These are phyloP conservation scores for Nesoenas mayeri DNA, from an alignment of 2,113 vertebrate genomes.

Conservation along the genomic window DNA sequence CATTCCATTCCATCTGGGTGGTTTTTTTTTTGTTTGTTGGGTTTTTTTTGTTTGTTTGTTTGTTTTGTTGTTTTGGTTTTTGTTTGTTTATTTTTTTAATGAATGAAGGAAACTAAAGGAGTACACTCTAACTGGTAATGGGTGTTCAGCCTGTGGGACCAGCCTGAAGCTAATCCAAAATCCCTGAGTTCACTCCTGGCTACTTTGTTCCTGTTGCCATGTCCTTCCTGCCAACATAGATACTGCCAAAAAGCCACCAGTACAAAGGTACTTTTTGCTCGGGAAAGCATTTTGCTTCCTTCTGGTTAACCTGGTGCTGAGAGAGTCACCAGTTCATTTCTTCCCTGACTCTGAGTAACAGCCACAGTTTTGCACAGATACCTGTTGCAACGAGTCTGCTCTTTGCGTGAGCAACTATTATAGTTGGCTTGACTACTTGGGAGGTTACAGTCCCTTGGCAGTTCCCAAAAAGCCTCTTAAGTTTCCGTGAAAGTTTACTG, in stretches of 20 bases:
- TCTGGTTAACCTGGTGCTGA: background rate
- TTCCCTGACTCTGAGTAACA: rapidly evolving
- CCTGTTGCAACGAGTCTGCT: background rate
- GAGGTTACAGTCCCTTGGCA: background rate
- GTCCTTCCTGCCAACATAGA: background rate
- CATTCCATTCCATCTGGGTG: background rate
- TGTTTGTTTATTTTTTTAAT: background rate
- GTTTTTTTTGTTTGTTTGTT: too few species aligned
- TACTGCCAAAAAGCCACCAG: background rate
- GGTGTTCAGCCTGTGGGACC: background rate
- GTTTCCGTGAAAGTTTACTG: background rate
- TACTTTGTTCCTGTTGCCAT: background rate
- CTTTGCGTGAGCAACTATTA: background rate
- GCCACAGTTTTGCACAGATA: background rate
- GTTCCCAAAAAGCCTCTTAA: background rate
- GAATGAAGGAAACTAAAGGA: background rate
- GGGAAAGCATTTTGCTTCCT: background rate
- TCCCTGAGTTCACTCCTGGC: background rate
- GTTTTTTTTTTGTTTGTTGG: background rate
- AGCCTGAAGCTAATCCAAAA: background rate
- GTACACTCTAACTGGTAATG: background rate
- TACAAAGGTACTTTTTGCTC: rapidly evolving
- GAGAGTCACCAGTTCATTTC: background rate
- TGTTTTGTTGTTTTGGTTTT: background rate
- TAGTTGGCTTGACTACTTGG: background rate